A percentile compares a stretch with the other conserved stretches of the same genome.
These are phyloP conservation scores for Asarcornis scutulata DNA, from an alignment of 2,113 vertebrate species.

Conservation along the genomic window DNA sequence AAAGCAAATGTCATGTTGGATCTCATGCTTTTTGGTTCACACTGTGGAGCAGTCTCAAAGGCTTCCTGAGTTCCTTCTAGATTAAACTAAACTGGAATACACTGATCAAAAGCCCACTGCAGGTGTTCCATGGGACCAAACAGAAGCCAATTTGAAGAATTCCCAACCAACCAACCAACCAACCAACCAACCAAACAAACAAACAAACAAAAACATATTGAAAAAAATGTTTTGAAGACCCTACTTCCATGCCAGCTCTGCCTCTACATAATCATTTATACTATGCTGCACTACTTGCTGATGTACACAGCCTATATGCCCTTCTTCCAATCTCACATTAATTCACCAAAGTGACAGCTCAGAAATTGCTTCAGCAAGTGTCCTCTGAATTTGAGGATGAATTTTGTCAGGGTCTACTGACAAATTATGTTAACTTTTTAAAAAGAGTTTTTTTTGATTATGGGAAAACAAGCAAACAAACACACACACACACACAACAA, in stretches of 20 bases:
- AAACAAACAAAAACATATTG: too few species aligned
- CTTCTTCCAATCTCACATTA: neutral
- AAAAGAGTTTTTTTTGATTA: neutral
- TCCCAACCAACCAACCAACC: too few species aligned
- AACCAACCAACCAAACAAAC: too few species aligned
- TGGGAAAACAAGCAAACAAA: neutral
- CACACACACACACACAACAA: too few species aligned
- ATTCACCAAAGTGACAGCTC: neutral
- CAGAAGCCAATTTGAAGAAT: neutral
- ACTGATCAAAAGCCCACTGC: neutral
- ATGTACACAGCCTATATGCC: neutral
- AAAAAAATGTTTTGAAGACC: neutral
- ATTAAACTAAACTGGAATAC: neutral
- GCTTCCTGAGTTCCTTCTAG: neutral
- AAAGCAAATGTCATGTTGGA: neutral
- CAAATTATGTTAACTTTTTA: neutral
- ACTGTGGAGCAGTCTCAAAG: neutral
- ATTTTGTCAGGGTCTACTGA: neutral
- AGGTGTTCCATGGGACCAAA: neutral
- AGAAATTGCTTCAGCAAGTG: neutral
- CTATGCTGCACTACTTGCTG: neutral
- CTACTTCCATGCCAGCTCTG: neutral
- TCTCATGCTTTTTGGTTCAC: neutral
- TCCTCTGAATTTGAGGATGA: neutral
- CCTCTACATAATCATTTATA: neutral